Percentiles rank a stretch among this genome's conserved stretches.
These are phyloP conservation scores for Drosophila saltans DNA, from an alignment of 1,140 invertebrate species.

Conservation along the genomic window DNA sequence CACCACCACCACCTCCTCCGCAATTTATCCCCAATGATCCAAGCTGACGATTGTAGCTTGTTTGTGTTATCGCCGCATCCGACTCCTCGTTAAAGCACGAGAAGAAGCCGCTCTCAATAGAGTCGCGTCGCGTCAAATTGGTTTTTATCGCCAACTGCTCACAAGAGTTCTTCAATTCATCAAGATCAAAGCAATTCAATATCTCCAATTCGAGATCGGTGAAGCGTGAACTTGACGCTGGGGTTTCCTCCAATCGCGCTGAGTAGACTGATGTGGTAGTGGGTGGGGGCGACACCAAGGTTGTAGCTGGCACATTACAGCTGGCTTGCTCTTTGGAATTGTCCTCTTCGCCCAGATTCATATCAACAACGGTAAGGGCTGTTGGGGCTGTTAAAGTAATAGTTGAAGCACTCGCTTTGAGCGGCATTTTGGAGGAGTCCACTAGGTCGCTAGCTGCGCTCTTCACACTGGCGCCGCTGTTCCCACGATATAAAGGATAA, in stretches of 20 bases:
- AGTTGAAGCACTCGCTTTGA: constrained; percentile 49
- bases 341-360: constrained; percentile 42
- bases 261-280: constrained; percentile 22
- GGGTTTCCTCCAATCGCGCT: constrained; percentile 38
- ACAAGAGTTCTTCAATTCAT: constrained; percentile 60
- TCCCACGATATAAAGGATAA: constrained; percentile 63
- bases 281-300: constrained; percentile 33
- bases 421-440: constrained; percentile 17
- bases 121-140: constrained; percentile 88
- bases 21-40: constrained; percentile 55
- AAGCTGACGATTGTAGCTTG: constrained; percentile 63
- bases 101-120: constrained; percentile 94
- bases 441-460: constrained; percentile 43
- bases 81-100: constrained; percentile 91
- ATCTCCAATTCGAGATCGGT: constrained; percentile 61
- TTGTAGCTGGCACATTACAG: constrained; percentile 33
- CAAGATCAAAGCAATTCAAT: constrained; percentile 59
- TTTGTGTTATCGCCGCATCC: constrained; percentile 70
- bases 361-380: constrained; percentile 23
- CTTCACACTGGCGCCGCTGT: constrained; percentile 56
- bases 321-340: constrained; percentile 48
- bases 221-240: constrained; percentile 48
- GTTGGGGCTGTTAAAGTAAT: constrained; percentile 47
- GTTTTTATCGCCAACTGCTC: constrained; percentile 67
- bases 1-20: constrained; percentile 25